These are phyloP conservation scores for Tetranychus cinnabarinus DNA, from an alignment of 1,140 invertebrate species.

Conservation along the genomic window DNA sequence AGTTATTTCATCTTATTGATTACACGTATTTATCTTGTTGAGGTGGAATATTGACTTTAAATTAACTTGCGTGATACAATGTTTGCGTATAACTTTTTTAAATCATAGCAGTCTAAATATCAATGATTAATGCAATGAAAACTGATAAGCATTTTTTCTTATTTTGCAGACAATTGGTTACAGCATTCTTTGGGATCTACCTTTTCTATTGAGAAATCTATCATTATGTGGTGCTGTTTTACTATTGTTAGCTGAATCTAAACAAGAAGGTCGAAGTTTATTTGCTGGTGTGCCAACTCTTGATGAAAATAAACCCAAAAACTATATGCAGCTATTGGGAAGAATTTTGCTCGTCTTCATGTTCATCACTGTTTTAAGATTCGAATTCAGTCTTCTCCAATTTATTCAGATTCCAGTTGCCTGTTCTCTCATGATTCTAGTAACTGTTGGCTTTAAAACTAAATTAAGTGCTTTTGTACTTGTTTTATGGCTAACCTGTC, in stretches of 20 bases:
- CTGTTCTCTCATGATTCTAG: conserved; percentile 76
- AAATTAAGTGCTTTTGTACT: conserved; percentile 88
- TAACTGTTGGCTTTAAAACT: conserved; percentile 93
- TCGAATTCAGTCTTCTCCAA: conserved; percentile 68
- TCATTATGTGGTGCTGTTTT: conserved; percentile 85
- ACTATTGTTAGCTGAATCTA: conserved; percentile 75
- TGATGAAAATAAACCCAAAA: conserved; percentile 91
- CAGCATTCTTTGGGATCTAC: conserved; percentile 92
- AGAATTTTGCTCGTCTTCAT: conserved; percentile 89
- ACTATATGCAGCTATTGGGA: conserved; percentile 83
- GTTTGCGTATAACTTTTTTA: no score
- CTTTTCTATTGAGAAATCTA: conserved; percentile 77
- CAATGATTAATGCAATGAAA: no score
- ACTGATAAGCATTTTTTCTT: neutral
- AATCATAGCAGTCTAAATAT: no score
- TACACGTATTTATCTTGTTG: neutral
- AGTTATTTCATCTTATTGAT: neutral
- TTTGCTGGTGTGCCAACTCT: conserved; percentile 94
- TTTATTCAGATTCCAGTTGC: conserved; percentile 74
- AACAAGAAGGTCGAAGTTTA: conserved; percentile 67
- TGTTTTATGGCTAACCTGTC: conserved; percentile 55
- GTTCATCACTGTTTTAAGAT: conserved; percentile 86
- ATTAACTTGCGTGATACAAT: no score
- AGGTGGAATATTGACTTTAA: neutral
- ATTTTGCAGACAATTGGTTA: conserved; percentile 67